phyloP scores from a whole-genome alignment of 1,140 invertebrate species.

The Ceratosolen fusciceps region DNA sequence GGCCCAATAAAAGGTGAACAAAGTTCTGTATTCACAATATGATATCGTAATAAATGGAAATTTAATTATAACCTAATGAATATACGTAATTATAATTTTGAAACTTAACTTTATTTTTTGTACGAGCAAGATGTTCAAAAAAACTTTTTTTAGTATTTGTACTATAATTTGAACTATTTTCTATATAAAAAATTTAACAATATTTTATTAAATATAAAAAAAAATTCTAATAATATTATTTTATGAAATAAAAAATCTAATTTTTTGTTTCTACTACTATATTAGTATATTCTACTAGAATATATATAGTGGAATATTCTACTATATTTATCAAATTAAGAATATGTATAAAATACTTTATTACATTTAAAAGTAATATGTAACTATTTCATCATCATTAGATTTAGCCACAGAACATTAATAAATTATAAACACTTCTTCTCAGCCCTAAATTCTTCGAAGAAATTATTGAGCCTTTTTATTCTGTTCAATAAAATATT shows the following conservation, averaged over 20 bases:
- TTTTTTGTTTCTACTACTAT: too few relatives aligned
- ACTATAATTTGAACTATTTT: not conserved
- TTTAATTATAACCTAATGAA: too few relatives aligned
- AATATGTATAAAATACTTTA: not conserved
- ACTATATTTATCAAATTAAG: not conserved
- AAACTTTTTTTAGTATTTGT: not conserved
- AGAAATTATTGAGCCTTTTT: slow-evolving; percentile 9
- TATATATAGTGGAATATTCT: not conserved
- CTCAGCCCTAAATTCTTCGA: slow-evolving; percentile 19
- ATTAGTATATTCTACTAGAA: not conserved
- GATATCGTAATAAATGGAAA: too few relatives aligned
- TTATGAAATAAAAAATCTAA: too few relatives aligned
- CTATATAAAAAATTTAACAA: too few relatives aligned
- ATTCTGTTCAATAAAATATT: slow-evolving; percentile 11
- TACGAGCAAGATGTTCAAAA: too few relatives aligned
- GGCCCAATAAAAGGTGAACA: not conserved
- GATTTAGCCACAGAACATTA: not conserved
- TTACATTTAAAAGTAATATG: not conserved
- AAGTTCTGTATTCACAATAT: too few relatives aligned
- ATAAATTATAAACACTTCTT: slow-evolving; percentile 26
- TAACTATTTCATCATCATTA: slow-evolving; percentile 21
- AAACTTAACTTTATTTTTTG: too few relatives aligned
- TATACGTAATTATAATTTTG: too few relatives aligned
- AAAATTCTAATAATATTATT: too few relatives aligned
- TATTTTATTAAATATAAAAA: too few relatives aligned